phyloP scores from a whole-genome alignment of 1,140 invertebrate genomes.

The Drosophila kepulauana region DNA sequence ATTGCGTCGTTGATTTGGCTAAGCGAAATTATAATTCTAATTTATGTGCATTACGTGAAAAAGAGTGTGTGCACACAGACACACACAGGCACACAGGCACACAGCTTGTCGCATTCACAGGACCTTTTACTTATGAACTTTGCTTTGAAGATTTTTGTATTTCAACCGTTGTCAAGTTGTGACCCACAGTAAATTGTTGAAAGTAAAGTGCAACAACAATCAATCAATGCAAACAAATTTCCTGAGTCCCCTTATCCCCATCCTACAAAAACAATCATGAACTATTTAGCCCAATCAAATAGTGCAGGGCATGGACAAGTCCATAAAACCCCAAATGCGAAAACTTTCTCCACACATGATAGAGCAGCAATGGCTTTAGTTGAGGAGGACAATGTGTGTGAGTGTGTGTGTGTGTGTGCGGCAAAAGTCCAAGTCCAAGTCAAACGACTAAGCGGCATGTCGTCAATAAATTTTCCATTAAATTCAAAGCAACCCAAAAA shows the following conservation, averaged over 20 bases:
- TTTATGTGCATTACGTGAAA: constrained; percentile 64
- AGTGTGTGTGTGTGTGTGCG: constrained; percentile 68
- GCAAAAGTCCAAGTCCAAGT: constrained; percentile 78
- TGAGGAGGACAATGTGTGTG: constrained; percentile 36
- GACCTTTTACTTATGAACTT: no score
- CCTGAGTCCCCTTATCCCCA: no score
- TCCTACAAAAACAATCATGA: constrained; percentile 53
- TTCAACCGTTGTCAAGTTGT: constrained; percentile 20
- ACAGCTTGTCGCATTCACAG: constrained; percentile 39
- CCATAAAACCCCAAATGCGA: constrained; percentile 65
- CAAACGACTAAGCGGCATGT: constrained; percentile 82
- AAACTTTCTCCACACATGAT: constrained; percentile 75
- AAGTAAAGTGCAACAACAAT: constrained; percentile 28
- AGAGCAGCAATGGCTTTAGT: constrained; percentile 41
- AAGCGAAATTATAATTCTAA: constrained; percentile 79
- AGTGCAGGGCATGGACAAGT: constrained; percentile 67
- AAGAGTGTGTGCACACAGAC: constrained; percentile 51
- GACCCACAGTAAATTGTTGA: constrained; percentile 11
- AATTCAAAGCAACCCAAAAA: constrained; percentile 79
- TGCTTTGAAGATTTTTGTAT: constrained; percentile 15
- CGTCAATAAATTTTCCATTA: constrained; percentile 83
- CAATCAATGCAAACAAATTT: constrained; percentile 50
- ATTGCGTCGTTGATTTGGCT: constrained; percentile 82
- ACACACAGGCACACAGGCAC: neutral
- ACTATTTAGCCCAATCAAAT: constrained; percentile 58